Evolutionary conservation across 1,140 invertebrate genomes (phyloP).

Genomic region (Zelostemma sp.): DNA sequence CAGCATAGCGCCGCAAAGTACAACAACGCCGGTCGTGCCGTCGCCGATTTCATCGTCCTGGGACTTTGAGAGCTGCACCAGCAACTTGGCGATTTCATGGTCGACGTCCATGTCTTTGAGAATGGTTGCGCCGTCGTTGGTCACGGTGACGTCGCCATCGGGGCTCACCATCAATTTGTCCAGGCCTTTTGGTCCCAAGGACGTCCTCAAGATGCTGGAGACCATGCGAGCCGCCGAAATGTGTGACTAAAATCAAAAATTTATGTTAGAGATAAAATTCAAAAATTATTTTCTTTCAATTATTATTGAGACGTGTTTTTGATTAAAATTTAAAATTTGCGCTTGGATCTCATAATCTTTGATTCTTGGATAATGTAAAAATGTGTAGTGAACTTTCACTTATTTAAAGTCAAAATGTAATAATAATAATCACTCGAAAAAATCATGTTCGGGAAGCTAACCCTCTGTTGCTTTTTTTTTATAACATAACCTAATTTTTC

Average conservation of each 20-base stretch:
- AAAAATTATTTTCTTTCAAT: too few species aligned
- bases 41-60: conserved; percentile 99
- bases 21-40: conserved; percentile 99
- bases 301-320: too few species aligned
- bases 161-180: conserved; percentile 97
- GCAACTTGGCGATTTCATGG: conserved; percentile 97
- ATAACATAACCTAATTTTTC: too few species aligned
- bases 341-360: too few species aligned
- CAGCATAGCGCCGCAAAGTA: conserved; percentile 90
- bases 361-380: too few species aligned
- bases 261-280: too few species aligned
- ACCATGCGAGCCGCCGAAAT: conserved; percentile 95
- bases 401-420: too few species aligned
- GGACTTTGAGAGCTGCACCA: conserved; percentile 98
- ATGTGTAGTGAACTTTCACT: too few species aligned
- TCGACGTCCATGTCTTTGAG: conserved; percentile 99
- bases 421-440: too few species aligned
- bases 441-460: too few species aligned
- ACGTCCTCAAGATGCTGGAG: conserved; percentile 90
- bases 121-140: conserved; percentile 99
- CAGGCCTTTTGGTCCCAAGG: conserved; percentile 95
- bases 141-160: conserved; percentile 99
- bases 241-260: conserved; percentile 83
- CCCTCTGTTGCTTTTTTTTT: too few species aligned
- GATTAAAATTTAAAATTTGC: too few species aligned